Conservation (phyloP, 2,888 invertebrate genomes). For the Lepidocyrtoides sp. region DNA sequence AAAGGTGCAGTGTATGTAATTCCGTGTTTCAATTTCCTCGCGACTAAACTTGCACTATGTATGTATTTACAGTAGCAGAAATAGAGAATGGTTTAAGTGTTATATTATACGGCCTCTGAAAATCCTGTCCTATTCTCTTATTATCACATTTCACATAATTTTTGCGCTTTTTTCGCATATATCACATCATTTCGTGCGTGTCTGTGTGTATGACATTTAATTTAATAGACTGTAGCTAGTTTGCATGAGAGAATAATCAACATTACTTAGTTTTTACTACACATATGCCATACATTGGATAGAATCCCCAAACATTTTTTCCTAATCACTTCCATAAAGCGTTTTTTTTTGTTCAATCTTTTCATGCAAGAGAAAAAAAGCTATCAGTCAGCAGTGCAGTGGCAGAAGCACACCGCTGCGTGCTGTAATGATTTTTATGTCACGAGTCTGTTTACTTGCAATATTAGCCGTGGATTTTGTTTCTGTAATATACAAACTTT, state of each 20-base stretch:
- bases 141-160: not conserved
- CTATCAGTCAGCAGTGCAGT: too few relatives aligned
- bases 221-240: not conserved
- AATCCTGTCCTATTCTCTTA: not conserved
- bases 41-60: not conserved
- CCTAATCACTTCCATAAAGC: not conserved
- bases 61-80: not conserved
- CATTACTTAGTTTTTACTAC: not conserved
- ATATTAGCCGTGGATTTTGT: not conserved
- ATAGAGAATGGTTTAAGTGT: not conserved
- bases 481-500: not conserved
- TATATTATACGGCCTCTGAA: not conserved
- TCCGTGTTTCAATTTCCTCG: not conserved
- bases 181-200: constrained; percentile 13
- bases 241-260: constrained; percentile 32
- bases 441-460: constrained; percentile 31
- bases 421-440: constrained; percentile 29
- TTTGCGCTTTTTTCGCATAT: not conserved
- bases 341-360: not conserved
- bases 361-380: not conserved
- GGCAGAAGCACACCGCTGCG: not conserved
- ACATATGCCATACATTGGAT: not conserved
- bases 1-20: not conserved
- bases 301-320: not conserved
- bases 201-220: constrained; percentile 43